Percentiles rank a stretch among this genome's conserved stretches.
Conservation (phyloP, 35 echinoderm and acorn worm species). For the Apostichopus japonicus region DNA sequence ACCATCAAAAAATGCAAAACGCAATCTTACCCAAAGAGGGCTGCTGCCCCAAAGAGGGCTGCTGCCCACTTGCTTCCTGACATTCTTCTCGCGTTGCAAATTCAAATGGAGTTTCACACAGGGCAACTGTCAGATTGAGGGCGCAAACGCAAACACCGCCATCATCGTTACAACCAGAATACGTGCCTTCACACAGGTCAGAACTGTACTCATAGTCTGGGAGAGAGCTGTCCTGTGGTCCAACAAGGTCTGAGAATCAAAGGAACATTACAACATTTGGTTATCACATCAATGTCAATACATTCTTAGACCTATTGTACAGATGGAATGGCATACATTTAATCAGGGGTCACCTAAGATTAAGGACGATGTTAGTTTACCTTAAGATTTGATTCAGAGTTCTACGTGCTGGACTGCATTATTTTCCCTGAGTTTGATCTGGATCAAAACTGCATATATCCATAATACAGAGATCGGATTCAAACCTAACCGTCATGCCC, state of each 20-base stretch:
- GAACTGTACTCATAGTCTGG: conserved; percentile 25
- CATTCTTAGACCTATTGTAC: too few relatives aligned
- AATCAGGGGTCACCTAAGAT: too few relatives aligned
- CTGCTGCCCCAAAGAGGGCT: background rate
- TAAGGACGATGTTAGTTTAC: too few relatives aligned
- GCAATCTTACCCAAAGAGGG: background rate
- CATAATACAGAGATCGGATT: too few relatives aligned
- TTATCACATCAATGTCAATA: too few relatives aligned
- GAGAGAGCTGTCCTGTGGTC: background rate
- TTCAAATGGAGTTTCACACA: conserved; percentile 36
- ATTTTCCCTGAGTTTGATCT: too few relatives aligned
- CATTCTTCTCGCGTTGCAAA: conserved; percentile 7
- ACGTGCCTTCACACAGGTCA: conserved; percentile 13
- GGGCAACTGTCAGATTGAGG: conserved; percentile 5
- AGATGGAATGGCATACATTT: too few relatives aligned
- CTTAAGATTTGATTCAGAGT: too few relatives aligned
- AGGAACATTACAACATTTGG: background rate
- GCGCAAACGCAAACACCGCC: conserved; percentile 31
- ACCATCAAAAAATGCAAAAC: too few relatives aligned
- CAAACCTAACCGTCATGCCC: too few relatives aligned
- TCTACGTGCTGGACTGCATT: too few relatives aligned
- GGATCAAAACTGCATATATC: too few relatives aligned
- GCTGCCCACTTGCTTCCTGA: background rate
- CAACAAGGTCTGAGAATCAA: background rate
- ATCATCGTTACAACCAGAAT: conserved; percentile 31